Percentiles rank a stretch among this genome's conserved stretches.
Conservation (phyloP, 2,888 invertebrate genomes). For the Adela reaumurella region DNA sequence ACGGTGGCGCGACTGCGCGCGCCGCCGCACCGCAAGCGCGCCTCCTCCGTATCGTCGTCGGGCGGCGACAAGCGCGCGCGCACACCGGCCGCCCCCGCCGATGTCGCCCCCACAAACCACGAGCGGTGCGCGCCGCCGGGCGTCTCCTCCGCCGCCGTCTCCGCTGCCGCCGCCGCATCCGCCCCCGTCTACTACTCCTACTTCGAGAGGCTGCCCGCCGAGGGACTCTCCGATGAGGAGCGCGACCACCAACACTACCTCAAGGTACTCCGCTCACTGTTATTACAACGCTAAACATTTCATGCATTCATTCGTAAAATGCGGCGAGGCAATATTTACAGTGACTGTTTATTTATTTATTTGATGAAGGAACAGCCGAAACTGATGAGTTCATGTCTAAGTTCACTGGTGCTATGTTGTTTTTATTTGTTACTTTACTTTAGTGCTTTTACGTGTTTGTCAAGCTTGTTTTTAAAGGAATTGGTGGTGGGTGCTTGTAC, state of each 20-base stretch:
- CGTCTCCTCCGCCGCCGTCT: slow-evolving; percentile 12
- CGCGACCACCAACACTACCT: slow-evolving; percentile 34
- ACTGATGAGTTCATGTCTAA: too few species aligned
- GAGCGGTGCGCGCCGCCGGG: slow-evolving; percentile 53
- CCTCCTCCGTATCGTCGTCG: not conserved
- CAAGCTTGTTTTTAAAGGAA: too few species aligned
- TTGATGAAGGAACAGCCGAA: too few species aligned
- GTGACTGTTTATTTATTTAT: too few species aligned
- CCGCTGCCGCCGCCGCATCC: slow-evolving; percentile 19
- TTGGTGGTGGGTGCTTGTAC: too few species aligned
- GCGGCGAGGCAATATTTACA: too few species aligned
- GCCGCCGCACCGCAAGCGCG: slow-evolving; percentile 16
- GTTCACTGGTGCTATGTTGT: too few species aligned
- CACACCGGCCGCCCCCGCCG: slow-evolving; percentile 16
- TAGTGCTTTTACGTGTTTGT: too few species aligned
- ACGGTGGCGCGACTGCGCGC: slow-evolving; percentile 33
- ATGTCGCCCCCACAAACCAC: slow-evolving; percentile 62
- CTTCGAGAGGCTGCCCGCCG: slow-evolving; percentile 63
- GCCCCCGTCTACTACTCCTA: slow-evolving; percentile 67
- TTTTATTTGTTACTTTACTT: too few species aligned
- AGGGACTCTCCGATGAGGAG: slow-evolving; percentile 61
- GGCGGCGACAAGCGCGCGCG: slow-evolving; percentile 2
- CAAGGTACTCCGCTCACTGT: too few species aligned
- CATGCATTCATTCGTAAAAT: too few species aligned
- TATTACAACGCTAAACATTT: too few species aligned